Evolutionary conservation across 2,113 vertebrate species (phyloP), one percentile per base, ranked within the genome.

Genomic region (Cynoglossus semilaevis): DNA sequence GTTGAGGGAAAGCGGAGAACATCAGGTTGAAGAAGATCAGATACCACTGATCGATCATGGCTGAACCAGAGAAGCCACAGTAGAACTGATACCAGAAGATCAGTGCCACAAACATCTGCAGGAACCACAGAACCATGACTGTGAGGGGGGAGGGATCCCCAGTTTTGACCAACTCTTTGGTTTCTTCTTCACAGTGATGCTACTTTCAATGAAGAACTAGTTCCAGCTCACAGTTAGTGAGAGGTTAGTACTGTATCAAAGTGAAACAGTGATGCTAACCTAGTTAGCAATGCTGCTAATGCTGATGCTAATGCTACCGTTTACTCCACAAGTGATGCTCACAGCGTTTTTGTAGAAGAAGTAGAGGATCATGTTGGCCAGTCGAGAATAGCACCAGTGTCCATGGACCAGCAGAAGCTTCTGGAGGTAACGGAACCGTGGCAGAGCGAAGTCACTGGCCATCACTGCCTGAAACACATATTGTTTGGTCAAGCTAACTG

Each of bases 331-430:
- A 9, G 4, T 41, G 40, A 1, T 9, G 76, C 94, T 92, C 87
- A 99, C 97, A 42, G 96, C 95, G 15, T 99, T 99, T 86, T 98
- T 99, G 91, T 99, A 99, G 92, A 99, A 98, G 88, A 98, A 99
- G 74, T 96, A 99, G 8, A 98, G 93, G 72, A 97, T 97, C 96
- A 98, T 98, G 89, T 94, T 98, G 42, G 96, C 95, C n/a, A 98
- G 91, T 0, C 96, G 89, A 51, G 96, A 94, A 73, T 98, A 98
- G 88, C 96, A 97, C 96, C 96, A 99, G 63, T 97, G 96, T 16
- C 96, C 97, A 0, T 99, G 97, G 43, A 99, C 96, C 70, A 98
- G 90, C 42, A 99, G 82, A 43, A 99, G 94, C 80, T 95, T 95
- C 89, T 96, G 93, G 68, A 99, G 92, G 61, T 95, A 90, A 50